Percentiles rank a stretch among this genome's conserved stretches.
Evolutionary conservation across 2,113 vertebrate species (phyloP).

Genomic region (Arenaria interpres): DNA sequence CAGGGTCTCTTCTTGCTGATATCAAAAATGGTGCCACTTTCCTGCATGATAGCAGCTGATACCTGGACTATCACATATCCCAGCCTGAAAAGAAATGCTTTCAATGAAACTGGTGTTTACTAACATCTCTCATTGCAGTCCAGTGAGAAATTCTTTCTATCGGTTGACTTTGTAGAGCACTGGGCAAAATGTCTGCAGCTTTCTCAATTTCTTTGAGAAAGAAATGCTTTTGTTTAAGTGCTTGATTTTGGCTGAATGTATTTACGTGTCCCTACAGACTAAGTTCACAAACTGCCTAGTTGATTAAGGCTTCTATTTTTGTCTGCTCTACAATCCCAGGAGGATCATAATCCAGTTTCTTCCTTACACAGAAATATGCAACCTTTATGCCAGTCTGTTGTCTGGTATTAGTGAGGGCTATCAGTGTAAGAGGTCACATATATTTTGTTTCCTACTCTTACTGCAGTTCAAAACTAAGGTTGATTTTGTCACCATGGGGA

Average conservation of each 20-base stretch:
- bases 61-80: background rate
- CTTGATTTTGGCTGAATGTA: background rate
- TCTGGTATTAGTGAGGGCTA: background rate
- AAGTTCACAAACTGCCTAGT: background rate
- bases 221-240: background rate
- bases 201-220: background rate
- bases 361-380: background rate
- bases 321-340: background rate
- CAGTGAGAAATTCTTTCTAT: background rate
- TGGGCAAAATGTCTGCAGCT: background rate
- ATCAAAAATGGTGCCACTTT: background rate
- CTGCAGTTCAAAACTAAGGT: background rate
- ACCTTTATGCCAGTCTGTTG: background rate
- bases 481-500: background rate
- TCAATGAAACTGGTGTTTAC: background rate
- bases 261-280: background rate
- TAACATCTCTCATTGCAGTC: background rate
- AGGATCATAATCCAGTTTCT: background rate
- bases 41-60: background rate
- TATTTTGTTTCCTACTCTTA: background rate
- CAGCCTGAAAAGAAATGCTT: background rate
- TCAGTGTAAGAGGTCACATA: background rate
- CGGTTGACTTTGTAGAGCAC: background rate
- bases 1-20: background rate
- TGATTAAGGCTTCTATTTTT: conserved; percentile 22